A percentile compares a stretch with the other conserved stretches of the same genome.
Conservation (phyloP, 1,140 invertebrate genomes). For the Drosophila pachea region DNA sequence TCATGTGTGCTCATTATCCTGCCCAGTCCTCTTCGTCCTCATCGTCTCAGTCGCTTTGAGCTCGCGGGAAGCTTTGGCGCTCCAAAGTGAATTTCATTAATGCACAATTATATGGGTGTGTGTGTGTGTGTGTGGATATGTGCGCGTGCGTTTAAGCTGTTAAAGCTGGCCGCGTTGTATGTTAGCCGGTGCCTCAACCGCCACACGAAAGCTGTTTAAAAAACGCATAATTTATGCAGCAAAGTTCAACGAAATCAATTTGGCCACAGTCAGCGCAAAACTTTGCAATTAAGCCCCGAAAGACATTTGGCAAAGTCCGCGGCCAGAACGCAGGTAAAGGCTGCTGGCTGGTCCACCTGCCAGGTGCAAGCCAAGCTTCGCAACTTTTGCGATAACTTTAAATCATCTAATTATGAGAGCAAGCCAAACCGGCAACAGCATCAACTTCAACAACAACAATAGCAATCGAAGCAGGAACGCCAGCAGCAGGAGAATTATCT, state of each 20-base stretch:
- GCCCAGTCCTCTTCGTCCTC: constrained; percentile 34
- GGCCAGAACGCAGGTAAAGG: constrained; percentile 29
- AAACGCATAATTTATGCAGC: constrained; percentile 71
- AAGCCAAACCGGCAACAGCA: background rate
- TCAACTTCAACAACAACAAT: constrained; percentile 12
- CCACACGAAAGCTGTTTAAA: constrained; percentile 48
- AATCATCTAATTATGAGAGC: constrained; percentile 77
- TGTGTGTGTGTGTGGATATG: constrained; percentile 58
- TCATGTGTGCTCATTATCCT: constrained; percentile 74
- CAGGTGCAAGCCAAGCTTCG: constrained; percentile 34
- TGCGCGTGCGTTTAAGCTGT: constrained; percentile 35
- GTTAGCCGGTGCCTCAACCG: constrained; percentile 5
- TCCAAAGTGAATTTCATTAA: constrained; percentile 76
- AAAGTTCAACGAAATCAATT: constrained; percentile 74
- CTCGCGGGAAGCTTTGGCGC: constrained; percentile 58
- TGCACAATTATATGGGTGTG: constrained; percentile 61
- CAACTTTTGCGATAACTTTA: constrained; percentile 78
- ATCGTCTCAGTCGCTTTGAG: constrained; percentile 49
- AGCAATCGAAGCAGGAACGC: constrained; percentile 23
- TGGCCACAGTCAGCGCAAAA: constrained; percentile 55
- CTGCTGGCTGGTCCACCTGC: constrained; percentile 4
- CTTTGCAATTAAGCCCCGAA: constrained; percentile 70
- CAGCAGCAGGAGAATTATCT: constrained; percentile 3
- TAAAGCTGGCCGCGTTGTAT: constrained; percentile 5
- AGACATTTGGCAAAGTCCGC: constrained; percentile 73